Evolutionary conservation across 2,888 invertebrate genomes (phyloP).

Genomic region (Hypomecis punctinalis): DNA sequence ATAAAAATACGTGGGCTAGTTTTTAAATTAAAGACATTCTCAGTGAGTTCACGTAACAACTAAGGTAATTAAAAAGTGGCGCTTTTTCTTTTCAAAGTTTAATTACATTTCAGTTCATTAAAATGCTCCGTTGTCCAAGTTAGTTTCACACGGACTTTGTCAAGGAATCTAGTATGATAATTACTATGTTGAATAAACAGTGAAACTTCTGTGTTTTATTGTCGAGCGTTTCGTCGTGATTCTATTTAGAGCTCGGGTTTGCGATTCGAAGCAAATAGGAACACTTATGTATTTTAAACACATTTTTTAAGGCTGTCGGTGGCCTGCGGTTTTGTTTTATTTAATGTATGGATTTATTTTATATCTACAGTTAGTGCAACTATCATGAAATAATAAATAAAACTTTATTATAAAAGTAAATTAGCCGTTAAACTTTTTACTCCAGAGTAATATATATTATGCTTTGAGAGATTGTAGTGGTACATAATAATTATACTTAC

Average conservation of each 20-base stretch:
- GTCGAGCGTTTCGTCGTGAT: constrained; percentile 8
- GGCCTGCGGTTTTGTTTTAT: no score
- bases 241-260: not conserved
- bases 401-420: no score
- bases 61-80: constrained; percentile 51
- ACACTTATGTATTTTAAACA: no score
- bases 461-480: no score
- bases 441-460: no score
- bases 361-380: no score
- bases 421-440: no score
- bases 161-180: constrained; percentile 40
- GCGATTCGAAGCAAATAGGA: not conserved
- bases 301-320: no score
- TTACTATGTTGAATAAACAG: constrained; percentile 42
- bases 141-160: constrained; percentile 43
- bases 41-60: constrained; percentile 48
- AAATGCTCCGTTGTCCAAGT: constrained; percentile 45
- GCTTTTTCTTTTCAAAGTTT: constrained; percentile 53
- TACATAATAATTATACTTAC: no score
- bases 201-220: constrained; percentile 25
- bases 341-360: no score
- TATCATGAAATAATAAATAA: no score
- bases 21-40: constrained; percentile 43
- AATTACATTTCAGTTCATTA: constrained; percentile 55
- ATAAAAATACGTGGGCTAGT: constrained; percentile 33